phyloP scores from a whole-genome alignment of 2,113 vertebrate species.

The Microcebus ravelobensis region DNA sequence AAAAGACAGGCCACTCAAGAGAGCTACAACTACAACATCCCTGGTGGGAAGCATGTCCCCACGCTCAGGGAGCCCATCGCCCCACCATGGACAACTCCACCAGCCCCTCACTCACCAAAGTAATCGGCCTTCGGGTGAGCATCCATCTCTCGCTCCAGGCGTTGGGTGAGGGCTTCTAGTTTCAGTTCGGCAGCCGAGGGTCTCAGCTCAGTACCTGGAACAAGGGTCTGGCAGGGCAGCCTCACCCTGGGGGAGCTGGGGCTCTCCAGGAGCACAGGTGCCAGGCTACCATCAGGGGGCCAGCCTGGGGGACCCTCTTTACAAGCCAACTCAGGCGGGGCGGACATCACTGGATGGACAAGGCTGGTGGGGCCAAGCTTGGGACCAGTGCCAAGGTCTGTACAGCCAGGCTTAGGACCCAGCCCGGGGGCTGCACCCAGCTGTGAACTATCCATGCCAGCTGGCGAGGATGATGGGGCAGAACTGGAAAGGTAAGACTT shows the following conservation, averaged over 20 bases:
- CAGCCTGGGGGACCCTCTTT: slow-evolving; percentile 47
- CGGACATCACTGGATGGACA: slow-evolving; percentile 10
- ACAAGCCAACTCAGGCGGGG: slow-evolving; percentile 62
- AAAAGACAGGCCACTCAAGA: neutral
- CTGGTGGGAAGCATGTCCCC: neutral
- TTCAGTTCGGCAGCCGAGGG: slow-evolving; percentile 91
- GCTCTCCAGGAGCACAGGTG: slow-evolving; percentile 73
- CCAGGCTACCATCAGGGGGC: slow-evolving; percentile 31
- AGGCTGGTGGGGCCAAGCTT: slow-evolving; percentile 52
- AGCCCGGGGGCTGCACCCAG: slow-evolving; percentile 39
- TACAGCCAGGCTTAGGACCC: slow-evolving; percentile 64
- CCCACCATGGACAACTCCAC: neutral
- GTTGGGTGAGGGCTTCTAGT: slow-evolving; percentile 94
- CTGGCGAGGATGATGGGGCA: neutral
- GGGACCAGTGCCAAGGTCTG: neutral
- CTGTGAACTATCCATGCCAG: slow-evolving; percentile 64
- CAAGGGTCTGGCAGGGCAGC: slow-evolving; percentile 88
- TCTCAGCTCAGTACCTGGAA: slow-evolving; percentile 84
- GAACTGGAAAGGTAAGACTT: slow-evolving; percentile 70
- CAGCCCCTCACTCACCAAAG: slow-evolving; percentile 90
- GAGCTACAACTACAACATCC: neutral
- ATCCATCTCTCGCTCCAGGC: slow-evolving; percentile 96
- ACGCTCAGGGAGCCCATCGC: neutral
- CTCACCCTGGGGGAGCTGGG: slow-evolving; percentile 82
- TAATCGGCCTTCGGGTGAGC: slow-evolving; percentile 93